Base-by-base conservation (phyloP, 1,140 invertebrate genomes). In the Calliphora vicina region DNA sequence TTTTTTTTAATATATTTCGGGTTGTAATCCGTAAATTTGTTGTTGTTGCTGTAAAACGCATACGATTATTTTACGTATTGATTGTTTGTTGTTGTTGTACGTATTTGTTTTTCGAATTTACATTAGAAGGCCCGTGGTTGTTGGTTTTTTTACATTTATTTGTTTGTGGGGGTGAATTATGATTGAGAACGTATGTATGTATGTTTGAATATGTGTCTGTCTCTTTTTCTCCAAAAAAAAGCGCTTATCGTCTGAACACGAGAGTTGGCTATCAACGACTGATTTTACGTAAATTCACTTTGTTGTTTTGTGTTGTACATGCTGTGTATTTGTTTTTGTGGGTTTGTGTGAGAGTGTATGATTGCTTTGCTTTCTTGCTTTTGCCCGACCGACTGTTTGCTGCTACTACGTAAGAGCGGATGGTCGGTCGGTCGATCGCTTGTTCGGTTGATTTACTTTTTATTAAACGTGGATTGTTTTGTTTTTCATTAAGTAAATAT, bases 211-310 rank as follows among this genome's bases (percentile, higher is more conserved):
- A 10, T 83, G 15, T 9, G 8, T 80, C 35, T 50, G n/a, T 25
- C n/a, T 82, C 43, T 74, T 23, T 82, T 74, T 50, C 72, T 73
- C 67, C 71, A 82, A 84, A 85, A 85, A 83, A 84, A 85, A 86
- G 88, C 87, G 86, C 86, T 88, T 87, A 86, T 89, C 84, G 87
- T 88, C 88, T 85, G 87, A 84, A 86, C 87, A 86, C 88, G 88
- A 89, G 87, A 86, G 87, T 87, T 88, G 84, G 82, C 86, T 88
- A 85, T 88, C 85, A 88, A 86, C 86, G 86, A 89, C 86, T 88
- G 87, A 84, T 76, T 84, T 84, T 78, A 67, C 29, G 45, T 76
- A 73, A 78, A 84, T 80, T 20, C 81, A 57, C 57, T 61, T 78
- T 81, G 71, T 82, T 72, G 78, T 83, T 82, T 84, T 84, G 80